Evolutionary conservation across 2,113 vertebrate genomes (phyloP).

Genomic region (Manacus vitellinus): DNA sequence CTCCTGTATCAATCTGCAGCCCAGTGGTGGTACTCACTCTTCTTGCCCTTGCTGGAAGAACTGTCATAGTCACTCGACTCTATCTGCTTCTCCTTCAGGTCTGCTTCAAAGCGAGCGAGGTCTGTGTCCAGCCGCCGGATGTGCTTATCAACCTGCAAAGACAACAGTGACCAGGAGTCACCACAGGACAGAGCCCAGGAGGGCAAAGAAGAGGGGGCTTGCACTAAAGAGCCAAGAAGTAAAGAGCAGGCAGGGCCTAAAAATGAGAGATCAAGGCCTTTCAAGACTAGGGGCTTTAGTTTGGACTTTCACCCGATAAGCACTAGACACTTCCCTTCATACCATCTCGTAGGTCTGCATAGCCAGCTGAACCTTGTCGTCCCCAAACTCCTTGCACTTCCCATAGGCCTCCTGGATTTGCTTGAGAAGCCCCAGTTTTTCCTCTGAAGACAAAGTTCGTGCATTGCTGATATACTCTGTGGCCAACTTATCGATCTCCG

Average conservation of each 20-base stretch:
- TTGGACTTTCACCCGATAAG: neutral
- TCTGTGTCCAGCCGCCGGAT: slow-evolving; percentile 94
- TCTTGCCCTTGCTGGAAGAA: slow-evolving; percentile 96
- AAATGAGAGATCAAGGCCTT: neutral
- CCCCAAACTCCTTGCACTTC: slow-evolving; percentile 97
- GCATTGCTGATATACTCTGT: slow-evolving; percentile 93
- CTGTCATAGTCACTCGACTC: slow-evolving; percentile 96
- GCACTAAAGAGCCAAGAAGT: neutral
- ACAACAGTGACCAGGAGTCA: neutral
- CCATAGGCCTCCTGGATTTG: slow-evolving; percentile 95
- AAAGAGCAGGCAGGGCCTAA: neutral
- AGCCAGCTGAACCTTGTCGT: slow-evolving; percentile 97
- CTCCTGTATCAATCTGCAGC: slow-evolving; percentile 27
- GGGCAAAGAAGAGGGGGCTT: neutral
- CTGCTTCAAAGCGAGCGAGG: slow-evolving; percentile 94
- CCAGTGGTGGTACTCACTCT: slow-evolving; percentile 81
- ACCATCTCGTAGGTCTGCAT: slow-evolving; percentile 99
- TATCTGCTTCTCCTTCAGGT: slow-evolving; percentile 96
- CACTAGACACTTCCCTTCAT: slow-evolving; percentile 47
- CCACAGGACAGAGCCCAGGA: neutral
- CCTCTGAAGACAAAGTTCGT: slow-evolving; percentile 87
- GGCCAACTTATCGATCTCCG: slow-evolving; percentile 92
- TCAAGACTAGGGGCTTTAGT: neutral
- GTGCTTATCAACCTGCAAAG: slow-evolving; percentile 92
- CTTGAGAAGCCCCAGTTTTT: slow-evolving; percentile 90